Conservation (phyloP, 2,113 vertebrate species). For the Pseudorhombus dupliciocellatus region DNA sequence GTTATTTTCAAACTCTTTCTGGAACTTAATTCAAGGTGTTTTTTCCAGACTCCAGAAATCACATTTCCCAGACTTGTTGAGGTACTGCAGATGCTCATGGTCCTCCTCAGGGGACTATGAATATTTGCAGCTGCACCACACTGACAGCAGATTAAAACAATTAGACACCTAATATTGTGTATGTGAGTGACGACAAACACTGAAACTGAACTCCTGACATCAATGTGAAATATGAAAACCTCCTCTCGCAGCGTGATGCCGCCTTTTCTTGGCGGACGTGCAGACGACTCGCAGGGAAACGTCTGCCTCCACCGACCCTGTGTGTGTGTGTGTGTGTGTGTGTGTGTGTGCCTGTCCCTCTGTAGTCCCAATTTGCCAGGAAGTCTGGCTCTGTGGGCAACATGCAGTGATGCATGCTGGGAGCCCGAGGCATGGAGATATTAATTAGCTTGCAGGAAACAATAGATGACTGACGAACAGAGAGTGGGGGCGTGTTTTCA, state of each 20-base stretch:
- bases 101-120: neutral
- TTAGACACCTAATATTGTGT: neutral
- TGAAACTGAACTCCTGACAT: slow-evolving; percentile 19
- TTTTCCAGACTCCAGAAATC: too few species aligned
- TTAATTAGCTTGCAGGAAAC: slow-evolving; percentile 67
- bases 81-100: neutral
- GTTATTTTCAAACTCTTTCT: too few species aligned
- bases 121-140: neutral
- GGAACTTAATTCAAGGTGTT: too few species aligned
- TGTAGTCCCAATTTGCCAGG: slow-evolving; percentile 50
- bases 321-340: slow-evolving; percentile 9
- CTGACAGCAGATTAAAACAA: neutral
- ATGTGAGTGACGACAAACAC: slow-evolving; percentile 2
- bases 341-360: slow-evolving; percentile 27
- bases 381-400: slow-evolving; percentile 63
- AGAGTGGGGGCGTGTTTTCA: slow-evolving; percentile 8
- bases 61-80: too few species aligned
- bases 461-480: slow-evolving; percentile 27
- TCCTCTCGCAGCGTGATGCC: slow-evolving; percentile 30
- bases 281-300: slow-evolving; percentile 20
- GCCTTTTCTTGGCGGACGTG: slow-evolving; percentile 23
- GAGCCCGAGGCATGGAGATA: slow-evolving; percentile 64
- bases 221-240: slow-evolving; percentile 39
- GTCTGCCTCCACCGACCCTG: neutral
- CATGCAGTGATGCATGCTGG: slow-evolving; percentile 69